Base-by-base conservation (phyloP, 2,113 vertebrate species). In the Pelvicachromis taeniatus region DNA sequence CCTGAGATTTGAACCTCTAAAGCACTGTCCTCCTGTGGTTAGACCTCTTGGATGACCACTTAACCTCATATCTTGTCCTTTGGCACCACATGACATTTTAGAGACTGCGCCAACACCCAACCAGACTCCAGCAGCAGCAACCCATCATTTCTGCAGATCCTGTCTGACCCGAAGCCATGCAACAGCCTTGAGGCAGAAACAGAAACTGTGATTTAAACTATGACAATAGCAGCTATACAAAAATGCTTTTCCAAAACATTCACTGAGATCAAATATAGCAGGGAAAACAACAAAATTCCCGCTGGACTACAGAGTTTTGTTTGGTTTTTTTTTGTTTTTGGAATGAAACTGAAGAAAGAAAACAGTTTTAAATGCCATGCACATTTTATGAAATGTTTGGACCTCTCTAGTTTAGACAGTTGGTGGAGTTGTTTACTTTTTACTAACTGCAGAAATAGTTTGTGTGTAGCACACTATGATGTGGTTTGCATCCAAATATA, bases 21-120 rank as follows among this genome's bases (percentile, higher is more conserved):
- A 77, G 77, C 73, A 16, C 38, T 53, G 21, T 58, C 68, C 84
- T 85, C 86, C 31, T 63, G 83, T 63, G 78, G 56, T 81, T 52
- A 29, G 48, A 52, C 77, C 50, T 83, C 77, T 78, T 59, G 21
- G 31, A 70, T 70, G 61, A 82, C 63, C 88, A 81, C 65, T 91
- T 87, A 84, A 89, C 90, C 81, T 83, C 35, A 58, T n/a, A 65
- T 63, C 45, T 79, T 48, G 58, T 86, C 88, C 61, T 85, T 81
- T 70, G 80, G 77, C 87, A 81, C 21, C 31, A 19, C 31, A 8
- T 70, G 78, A 85, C 65, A 83, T 90, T 85, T 82, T 31, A 40
- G 78, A 89, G 55, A 59, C 45, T 2, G 73, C 6, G 40, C n/a
- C 17, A 33, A 73, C 86, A 70, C 55, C 83, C 68, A 50, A 14